Base-by-base conservation (phyloP, 2,888 invertebrate species). In the Gerris lacustris region DNA sequence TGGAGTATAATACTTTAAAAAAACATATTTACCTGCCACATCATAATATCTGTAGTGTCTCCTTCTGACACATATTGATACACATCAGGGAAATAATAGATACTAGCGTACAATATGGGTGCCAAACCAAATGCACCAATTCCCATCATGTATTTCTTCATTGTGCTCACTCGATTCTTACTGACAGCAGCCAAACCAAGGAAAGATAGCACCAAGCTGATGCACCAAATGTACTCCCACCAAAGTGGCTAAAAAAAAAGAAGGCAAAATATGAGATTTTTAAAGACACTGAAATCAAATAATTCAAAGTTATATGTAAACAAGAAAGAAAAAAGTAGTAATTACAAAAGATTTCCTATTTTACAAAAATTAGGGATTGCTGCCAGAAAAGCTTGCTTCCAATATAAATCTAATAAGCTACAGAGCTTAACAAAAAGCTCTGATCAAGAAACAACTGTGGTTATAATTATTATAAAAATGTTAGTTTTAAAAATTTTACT, bases 181-280 rank as follows among this genome's bases (percentile, higher is more conserved):
- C 92, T 89, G 75, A 93, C 87, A 63, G 96, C 92, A 47, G 92
- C 87, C 69, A 96, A 83, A 6, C 92, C 96, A 72, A 95, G 82
- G 80, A 95, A 89, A 15, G 93, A 91, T 63, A 92, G 85, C 47
- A 93, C 80, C 71, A 95, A 82, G 76, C 95, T 94, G 43, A 88
- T 81, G 76, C 92, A 88, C 96, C 96, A 97, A 77, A 91, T 86
- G 81, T 94, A 96, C 81, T 97, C 96, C 96, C 96, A 97, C 82
- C 88, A 86, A 67, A 91, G 82, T 2, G 94, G 92, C 87, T 91
- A 82, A 70, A 84, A 86, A 74, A 73, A 74, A 55, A 55, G 9
- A 11, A 55, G 1, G 15, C 55, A 31, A 31, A 31, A 2, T 31
- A 31, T 31, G 31, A 31, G 31, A 31, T 1, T 31, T 31, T 31